These are phyloP conservation scores for Gymnorhina tibicen DNA, from an alignment of 2,113 vertebrate genomes.

Conservation along the genomic window DNA sequence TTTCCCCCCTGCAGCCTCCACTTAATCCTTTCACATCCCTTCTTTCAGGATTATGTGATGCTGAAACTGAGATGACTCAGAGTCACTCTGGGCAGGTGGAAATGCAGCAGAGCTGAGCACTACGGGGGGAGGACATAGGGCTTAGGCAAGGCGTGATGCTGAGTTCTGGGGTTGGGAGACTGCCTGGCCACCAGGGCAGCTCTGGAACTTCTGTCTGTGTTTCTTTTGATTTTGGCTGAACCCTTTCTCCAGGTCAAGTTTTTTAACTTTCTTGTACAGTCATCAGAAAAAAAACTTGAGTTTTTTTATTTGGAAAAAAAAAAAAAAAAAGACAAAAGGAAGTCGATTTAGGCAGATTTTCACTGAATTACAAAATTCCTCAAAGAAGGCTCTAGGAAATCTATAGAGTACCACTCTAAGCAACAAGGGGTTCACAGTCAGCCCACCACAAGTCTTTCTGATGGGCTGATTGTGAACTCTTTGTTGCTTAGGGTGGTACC, in stretches of 20 bases:
- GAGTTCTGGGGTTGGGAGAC: not conserved
- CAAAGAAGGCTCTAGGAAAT: not conserved
- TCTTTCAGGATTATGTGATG: not conserved
- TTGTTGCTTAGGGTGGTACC: not conserved
- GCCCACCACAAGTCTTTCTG: not conserved
- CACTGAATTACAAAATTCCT: not conserved
- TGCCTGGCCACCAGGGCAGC: not conserved
- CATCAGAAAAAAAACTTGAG: not conserved
- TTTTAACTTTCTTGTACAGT: not conserved
- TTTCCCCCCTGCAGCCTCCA: not conserved
- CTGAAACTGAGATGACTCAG: not conserved
- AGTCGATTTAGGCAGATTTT: not conserved
- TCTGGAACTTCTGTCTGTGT: not conserved
- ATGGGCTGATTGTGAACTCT: not conserved
- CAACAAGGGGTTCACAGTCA: not conserved
- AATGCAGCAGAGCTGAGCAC: not conserved
- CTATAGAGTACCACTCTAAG: not conserved
- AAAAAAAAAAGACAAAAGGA: not conserved
- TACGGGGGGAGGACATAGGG: fast-evolving
- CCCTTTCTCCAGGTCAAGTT: not conserved
- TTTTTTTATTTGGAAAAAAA: not conserved
- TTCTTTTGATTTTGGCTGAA: not conserved
- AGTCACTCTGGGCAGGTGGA: not conserved
- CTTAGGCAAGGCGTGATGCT: not conserved
- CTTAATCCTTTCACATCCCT: not conserved